Conservation (phyloP, 2,113 vertebrate species). For the Sula dactylatra region DNA sequence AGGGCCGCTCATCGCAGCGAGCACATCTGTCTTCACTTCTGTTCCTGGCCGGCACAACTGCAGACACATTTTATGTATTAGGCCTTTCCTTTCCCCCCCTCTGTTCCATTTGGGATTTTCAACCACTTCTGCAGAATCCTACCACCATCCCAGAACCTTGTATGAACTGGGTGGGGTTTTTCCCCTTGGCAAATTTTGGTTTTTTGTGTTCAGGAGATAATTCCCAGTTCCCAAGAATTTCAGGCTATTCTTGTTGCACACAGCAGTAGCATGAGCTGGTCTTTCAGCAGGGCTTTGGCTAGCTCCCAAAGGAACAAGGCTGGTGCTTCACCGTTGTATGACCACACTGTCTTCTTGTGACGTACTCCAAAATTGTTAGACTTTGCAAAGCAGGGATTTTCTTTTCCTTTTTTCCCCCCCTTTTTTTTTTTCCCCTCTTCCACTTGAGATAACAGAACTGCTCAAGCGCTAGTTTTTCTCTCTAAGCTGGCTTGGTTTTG, state of each 20-base stretch:
- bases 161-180: not conserved
- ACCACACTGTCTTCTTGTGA: not conserved
- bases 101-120: not conserved
- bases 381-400: not conserved
- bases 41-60: accelerated
- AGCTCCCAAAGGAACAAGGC: not conserved
- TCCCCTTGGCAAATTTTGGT: not conserved
- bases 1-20: accelerated
- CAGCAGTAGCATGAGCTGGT: not conserved
- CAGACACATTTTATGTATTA: not conserved
- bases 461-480: not conserved
- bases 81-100: not conserved
- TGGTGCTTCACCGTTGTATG: not conserved
- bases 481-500: not conserved
- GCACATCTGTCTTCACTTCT: not conserved
- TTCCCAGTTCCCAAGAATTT: not conserved
- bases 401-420: not conserved
- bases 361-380: not conserved
- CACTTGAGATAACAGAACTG: not conserved
- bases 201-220: not conserved
- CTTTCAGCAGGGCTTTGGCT: not conserved
- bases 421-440: accelerated
- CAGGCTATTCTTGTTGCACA: accelerated
- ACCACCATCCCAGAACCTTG: not conserved
- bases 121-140: not conserved